These are phyloP conservation scores for Drosophila tristis DNA, from an alignment of 1,140 invertebrate species.

Conservation along the genomic window DNA sequence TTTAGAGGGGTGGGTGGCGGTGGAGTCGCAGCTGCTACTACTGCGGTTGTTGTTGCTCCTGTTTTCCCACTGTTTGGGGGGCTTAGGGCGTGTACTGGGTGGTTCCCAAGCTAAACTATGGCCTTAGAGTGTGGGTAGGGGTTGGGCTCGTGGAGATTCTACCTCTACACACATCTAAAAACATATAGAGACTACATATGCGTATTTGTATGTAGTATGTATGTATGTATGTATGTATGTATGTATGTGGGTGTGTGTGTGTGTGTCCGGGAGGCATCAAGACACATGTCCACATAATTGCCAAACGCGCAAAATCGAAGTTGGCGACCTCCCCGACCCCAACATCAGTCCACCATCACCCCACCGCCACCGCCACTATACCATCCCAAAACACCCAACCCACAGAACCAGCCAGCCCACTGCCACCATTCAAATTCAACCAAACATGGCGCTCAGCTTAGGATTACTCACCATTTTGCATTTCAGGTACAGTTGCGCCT, in stretches of 20 bases:
- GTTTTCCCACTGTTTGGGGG: slow-evolving; percentile 2
- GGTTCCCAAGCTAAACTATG: slow-evolving; percentile 38
- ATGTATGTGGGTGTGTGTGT: slow-evolving; percentile 36
- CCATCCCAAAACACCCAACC: not conserved
- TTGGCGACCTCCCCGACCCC: slow-evolving; percentile 43
- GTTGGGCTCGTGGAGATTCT: slow-evolving; percentile 25
- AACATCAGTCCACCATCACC: not conserved
- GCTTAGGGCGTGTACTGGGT: slow-evolving; percentile 44
- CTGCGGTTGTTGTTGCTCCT: slow-evolving; percentile 27
- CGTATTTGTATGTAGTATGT: slow-evolving; percentile 15
- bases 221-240: slow-evolving; percentile 18
- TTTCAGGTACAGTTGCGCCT: slow-evolving; percentile 69
- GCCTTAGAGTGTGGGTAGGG: slow-evolving; percentile 4
- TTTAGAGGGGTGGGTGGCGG: slow-evolving; percentile 7
- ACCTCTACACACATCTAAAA: slow-evolving; percentile 18
- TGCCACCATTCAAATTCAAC: too few species aligned
- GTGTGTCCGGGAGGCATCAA: slow-evolving; percentile 64
- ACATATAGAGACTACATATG: not conserved
- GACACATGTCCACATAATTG: slow-evolving; percentile 81
- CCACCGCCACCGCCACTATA: not conserved
- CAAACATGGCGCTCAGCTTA: slow-evolving; percentile 36
- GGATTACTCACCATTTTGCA: slow-evolving; percentile 52
- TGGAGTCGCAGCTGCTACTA: slow-evolving; percentile 19
- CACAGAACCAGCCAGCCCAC: not conserved
- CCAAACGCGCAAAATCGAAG: slow-evolving; percentile 81